Evolutionary conservation across 2,888 invertebrate species (phyloP), one percentile per base, ranked within the genome.

Genomic region (Dynastes hyllus): DNA sequence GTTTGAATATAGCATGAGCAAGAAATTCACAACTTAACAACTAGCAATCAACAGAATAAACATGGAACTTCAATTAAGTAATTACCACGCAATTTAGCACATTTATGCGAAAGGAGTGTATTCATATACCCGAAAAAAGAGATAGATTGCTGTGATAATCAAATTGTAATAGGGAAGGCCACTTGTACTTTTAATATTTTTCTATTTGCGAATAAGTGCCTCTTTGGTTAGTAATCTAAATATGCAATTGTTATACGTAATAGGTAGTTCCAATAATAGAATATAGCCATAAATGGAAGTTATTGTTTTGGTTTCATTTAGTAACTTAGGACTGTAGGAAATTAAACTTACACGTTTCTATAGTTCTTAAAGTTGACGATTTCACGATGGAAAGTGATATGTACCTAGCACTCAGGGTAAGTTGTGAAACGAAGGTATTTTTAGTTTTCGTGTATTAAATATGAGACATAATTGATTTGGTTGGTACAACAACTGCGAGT

Each of bases 291-390:
- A 16, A 55, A 55, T n/a, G 16, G 55, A 55, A 16, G n/a, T 2
- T 16, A 22, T 55, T 55, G 8, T n/a, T 55, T 55, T 55, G n/a
- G 55, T 55, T 55, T 55, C n/a, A 55, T 55, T 45, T 45, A 45
- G 8, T 8, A 45, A 45, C 2, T 11, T 45, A 11, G 45, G 8
- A 45, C 8, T 8, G 8, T 45, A 37, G 32, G 5, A 37, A 37
- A 37, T 45, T 45, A 45, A 11, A 45, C 11, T 45, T 37, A 37
- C 32, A 37, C 32, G 32, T 37, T 4, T 4, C 32, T 37, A 37
- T 5, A 11, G 45, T 45, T 45, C 11, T 45, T 45, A 45, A 11
- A 11, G 9, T 45, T 45, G 1, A 45, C 8, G 45, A 45, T 11
- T 45, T 45, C 2, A 11, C 45, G 11, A 8, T 45, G 45, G 45